A percentile compares a stretch with the other conserved stretches of the same genome.
These are phyloP conservation scores for Adrianichthys oophorus DNA, from an alignment of 2,797 vertebrate genomes.

Conservation along the genomic window DNA sequence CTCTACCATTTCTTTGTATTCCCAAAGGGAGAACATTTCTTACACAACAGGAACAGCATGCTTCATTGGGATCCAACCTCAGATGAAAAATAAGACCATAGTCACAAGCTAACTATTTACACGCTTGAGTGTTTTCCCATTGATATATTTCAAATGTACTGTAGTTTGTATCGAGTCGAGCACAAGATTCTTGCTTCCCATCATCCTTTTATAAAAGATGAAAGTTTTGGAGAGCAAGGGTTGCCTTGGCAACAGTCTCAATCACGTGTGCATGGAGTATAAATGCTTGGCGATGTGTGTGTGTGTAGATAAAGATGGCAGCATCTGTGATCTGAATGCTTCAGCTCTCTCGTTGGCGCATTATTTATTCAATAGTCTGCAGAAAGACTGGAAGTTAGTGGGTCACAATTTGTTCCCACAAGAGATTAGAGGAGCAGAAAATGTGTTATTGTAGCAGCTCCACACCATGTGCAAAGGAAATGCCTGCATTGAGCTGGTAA, in stretches of 20 bases:
- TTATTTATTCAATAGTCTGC: slow-evolving; percentile 68
- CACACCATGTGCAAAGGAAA: slow-evolving; percentile 24
- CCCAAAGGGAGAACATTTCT: slow-evolving; percentile 34
- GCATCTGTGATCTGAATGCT: slow-evolving; percentile 41
- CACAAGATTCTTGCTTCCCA: slow-evolving; percentile 34
- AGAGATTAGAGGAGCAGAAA: slow-evolving; percentile 39
- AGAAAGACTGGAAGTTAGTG: slow-evolving; percentile 58
- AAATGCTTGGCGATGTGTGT: slow-evolving; percentile 31
- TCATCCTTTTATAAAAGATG: slow-evolving; percentile 45
- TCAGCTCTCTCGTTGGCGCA: slow-evolving; percentile 47
- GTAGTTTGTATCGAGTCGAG: slow-evolving; percentile 30
- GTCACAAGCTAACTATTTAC: slow-evolving; percentile 26
- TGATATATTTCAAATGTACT: slow-evolving; percentile 1
- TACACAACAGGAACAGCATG: slow-evolving; percentile 37
- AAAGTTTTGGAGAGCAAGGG: slow-evolving; percentile 53
- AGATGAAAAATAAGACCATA: slow-evolving; percentile 28
- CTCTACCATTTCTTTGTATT: slow-evolving; percentile 8
- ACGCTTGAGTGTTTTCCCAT: slow-evolving; percentile 1
- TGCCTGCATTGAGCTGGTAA: slow-evolving; percentile 4
- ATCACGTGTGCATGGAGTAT: slow-evolving; percentile 62
- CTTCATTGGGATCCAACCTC: slow-evolving; percentile 49
- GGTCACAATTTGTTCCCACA: slow-evolving; percentile 48
- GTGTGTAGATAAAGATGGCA: slow-evolving; percentile 41
- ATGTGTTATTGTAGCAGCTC: slow-evolving; percentile 11
- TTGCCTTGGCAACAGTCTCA: slow-evolving; percentile 74